A percentile compares a stretch with the other conserved stretches of the same genome.
These are phyloP conservation scores for Piaya cayana DNA, from an alignment of 2,113 vertebrate species.

Conservation along the genomic window DNA sequence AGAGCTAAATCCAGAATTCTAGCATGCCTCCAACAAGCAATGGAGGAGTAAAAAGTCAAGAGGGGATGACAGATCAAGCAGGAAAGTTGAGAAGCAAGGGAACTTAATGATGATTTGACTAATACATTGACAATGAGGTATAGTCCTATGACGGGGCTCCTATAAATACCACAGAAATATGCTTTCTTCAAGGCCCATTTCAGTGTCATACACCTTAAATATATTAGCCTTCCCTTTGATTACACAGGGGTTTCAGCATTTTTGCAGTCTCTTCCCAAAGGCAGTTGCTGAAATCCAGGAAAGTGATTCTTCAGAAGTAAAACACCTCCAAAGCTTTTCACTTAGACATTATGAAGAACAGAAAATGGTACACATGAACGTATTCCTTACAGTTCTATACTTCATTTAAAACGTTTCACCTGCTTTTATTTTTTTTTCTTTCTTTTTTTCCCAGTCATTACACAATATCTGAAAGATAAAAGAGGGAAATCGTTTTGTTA, in stretches of 20 bases:
- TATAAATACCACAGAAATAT: neutral
- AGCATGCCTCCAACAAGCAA: neutral
- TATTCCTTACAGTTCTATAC: neutral
- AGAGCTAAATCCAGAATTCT: neutral
- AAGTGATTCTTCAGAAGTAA: neutral
- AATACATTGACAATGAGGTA: neutral
- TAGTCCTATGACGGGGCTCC: neutral
- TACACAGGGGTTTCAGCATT: neutral
- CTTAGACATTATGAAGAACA: neutral
- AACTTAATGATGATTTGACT: neutral
- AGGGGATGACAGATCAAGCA: neutral
- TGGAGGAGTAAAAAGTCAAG: neutral
- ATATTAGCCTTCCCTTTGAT: neutral
- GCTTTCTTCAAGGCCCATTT: neutral
- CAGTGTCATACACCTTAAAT: neutral
- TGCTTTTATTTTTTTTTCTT: neutral
- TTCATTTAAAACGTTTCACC: conserved; percentile 12
- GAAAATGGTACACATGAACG: neutral
- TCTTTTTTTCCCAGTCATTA: conserved; percentile 8
- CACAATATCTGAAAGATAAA: conserved; percentile 57
- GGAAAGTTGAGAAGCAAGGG: neutral
- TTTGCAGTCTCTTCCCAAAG: neutral
- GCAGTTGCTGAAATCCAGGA: neutral
- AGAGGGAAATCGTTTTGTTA: conserved; percentile 52
- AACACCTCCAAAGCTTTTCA: neutral